A percentile compares a stretch with the other conserved stretches of the same genome.
These are phyloP conservation scores for Holothuria leucospilota DNA, from an alignment of 53 echinoderm and acorn worm genomes.

Conservation along the genomic window DNA sequence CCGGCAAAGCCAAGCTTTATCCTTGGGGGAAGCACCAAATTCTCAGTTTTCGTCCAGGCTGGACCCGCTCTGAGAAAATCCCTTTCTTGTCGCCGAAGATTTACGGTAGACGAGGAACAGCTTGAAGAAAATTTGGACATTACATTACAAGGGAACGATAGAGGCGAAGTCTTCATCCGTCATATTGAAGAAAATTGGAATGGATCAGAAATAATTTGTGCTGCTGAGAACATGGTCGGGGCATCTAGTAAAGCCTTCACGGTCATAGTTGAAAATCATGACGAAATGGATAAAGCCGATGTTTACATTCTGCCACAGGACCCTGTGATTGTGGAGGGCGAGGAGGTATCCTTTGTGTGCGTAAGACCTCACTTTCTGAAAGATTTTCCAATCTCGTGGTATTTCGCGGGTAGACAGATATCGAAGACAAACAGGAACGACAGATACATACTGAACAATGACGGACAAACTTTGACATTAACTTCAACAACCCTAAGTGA, in stretches of 20 bases:
- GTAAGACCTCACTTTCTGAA: conserved; percentile 5
- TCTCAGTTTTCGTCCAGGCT: conserved; percentile 5
- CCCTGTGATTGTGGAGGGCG: conserved; percentile 22
- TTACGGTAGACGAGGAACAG: not conserved
- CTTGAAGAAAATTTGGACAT: conserved; percentile 12
- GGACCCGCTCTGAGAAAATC: conserved; percentile 33
- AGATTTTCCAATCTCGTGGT: conserved; percentile 14
- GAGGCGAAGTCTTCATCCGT: conserved; percentile 5
- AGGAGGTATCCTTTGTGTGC: conserved; percentile 32
- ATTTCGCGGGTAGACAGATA: conserved; percentile 26
- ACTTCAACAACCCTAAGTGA: conserved; percentile 14
- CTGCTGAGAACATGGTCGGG: conserved; percentile 38
- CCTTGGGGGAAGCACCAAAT: conserved; percentile 31
- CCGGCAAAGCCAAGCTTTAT: conserved; percentile 22
- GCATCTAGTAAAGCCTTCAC: conserved; percentile 2
- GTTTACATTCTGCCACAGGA: conserved; percentile 12
- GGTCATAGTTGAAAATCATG: conserved; percentile 24
- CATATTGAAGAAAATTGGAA: conserved; percentile 11
- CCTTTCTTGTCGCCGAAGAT: conserved; percentile 1
- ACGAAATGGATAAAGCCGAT: conserved; percentile 6
- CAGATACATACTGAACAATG: conserved; percentile 14
- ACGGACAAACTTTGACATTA: conserved; percentile 3
- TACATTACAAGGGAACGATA: conserved; percentile 6
- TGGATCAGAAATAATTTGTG: conserved; percentile 26
- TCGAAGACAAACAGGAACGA: conserved; percentile 23